Base-by-base conservation (phyloP, 2,113 vertebrate species). In the Anarhynchus alexandrinus region DNA sequence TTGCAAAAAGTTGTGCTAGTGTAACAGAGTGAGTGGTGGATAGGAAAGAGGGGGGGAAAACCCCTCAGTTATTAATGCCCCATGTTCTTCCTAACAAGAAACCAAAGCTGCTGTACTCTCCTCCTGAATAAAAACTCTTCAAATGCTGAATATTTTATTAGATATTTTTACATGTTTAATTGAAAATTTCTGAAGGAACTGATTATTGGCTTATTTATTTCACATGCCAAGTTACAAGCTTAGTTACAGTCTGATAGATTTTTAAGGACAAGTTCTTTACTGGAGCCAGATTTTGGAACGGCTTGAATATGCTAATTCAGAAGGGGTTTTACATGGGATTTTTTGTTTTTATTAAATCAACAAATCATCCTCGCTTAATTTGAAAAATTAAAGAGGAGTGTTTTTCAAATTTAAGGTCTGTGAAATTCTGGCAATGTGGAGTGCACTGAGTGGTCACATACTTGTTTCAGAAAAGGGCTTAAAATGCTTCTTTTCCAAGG, bases 201-300 rank as follows among this genome's bases (percentile, higher is more conserved):
- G 86, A 70, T 91, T 90, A 90, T 80, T 95, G 73, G n/a, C 58
- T 95, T 85, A 54, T 76, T 79, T 96, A 89, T 93, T 96, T 93
- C 74, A 30, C 66, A 17, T 85, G 85, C 74, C 89, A 91, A 88
- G 66, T 77, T 47, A 74, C 92, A 78, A 88, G 80, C 93, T 96
- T 96, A 96, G 94, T 93, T 97, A 92, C 93, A 92, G 92, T 93
- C 94, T 93, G 90, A 88, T 92, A 93, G 88, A 71, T 90, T 92
- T 95, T 96, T 90, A 96, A 96, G 82, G 90, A 59, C 82, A 67
- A 77, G 71, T 73, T 86, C 74, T 86, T 86, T 55, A 51, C 84
- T 90, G 79, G 62, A 95, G 73, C 40, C 74, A 36, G 74, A 38
- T 85, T 95, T 91, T 82, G 66, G 82, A 82, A 88, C 88, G 66